Percentiles rank a stretch among this genome's conserved stretches.
Evolutionary conservation across 2,113 vertebrate species (phyloP).

Genomic region (Gasterosteus nipponicus): DNA sequence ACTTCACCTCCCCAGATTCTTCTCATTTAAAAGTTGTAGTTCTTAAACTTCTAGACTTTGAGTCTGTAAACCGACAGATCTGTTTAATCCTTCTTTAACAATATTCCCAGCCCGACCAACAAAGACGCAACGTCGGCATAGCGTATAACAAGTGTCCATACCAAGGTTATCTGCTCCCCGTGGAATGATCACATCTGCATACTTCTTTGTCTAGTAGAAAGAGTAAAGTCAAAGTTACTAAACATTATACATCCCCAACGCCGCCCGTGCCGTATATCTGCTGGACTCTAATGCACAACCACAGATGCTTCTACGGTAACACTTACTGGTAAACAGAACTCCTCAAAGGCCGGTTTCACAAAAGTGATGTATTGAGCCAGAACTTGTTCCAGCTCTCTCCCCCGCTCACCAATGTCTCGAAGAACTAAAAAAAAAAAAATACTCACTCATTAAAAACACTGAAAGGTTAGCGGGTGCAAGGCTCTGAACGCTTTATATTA

Average conservation of each 20-base stretch:
- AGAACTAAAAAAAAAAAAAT: conserved; percentile 82
- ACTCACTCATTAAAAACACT: not conserved
- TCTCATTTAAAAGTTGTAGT: not conserved
- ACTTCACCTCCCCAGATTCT: not conserved
- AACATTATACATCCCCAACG: not conserved
- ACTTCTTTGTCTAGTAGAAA: conserved; percentile 92
- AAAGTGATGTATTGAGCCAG: conserved; percentile 96
- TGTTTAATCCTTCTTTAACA: not conserved
- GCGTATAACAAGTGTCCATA: conserved; percentile 64
- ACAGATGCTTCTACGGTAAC: not conserved
- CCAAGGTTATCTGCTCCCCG: conserved; percentile 95
- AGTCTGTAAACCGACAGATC: not conserved
- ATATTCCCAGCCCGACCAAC: not conserved
- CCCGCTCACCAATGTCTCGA: conserved; percentile 92
- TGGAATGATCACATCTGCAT: conserved; percentile 97
- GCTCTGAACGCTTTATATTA: no score
- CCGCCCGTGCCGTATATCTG: not conserved
- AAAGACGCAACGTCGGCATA: not conserved
- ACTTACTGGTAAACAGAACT: conserved; percentile 98
- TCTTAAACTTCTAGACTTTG: not conserved
- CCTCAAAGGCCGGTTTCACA: conserved; percentile 97
- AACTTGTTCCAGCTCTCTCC: conserved; percentile 94
- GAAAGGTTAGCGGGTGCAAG: not conserved
- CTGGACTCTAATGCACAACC: not conserved
- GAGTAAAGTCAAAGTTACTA: conserved; percentile 9